Evolutionary conservation across 2,888 invertebrate species (phyloP).

Genomic region (Eupithecia subfuscata): DNA sequence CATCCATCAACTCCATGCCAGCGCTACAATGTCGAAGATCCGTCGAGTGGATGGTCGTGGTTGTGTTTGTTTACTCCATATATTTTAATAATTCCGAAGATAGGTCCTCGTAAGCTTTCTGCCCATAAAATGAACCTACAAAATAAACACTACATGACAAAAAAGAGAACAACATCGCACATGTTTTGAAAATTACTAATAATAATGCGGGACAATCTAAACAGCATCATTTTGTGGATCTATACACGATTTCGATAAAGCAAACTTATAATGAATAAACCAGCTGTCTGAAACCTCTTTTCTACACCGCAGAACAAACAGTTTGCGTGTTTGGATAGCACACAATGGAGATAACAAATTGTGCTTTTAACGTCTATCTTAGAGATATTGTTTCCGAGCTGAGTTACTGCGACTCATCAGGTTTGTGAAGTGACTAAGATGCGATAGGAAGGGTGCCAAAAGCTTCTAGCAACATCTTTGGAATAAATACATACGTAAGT

Average conservation of each 20-base stretch:
- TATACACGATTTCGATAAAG: neutral
- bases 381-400: conserved; percentile 46
- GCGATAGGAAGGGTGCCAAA: conserved; percentile 39
- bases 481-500: neutral
- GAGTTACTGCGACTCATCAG: conserved; percentile 48
- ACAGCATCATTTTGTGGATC: neutral
- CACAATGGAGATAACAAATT: conserved; percentile 49
- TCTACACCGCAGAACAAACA: conserved; percentile 40
- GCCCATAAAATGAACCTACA: no score
- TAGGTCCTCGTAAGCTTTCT: neutral
- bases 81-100: neutral
- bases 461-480: neutral
- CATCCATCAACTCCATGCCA: no score
- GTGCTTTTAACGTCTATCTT: conserved; percentile 49
- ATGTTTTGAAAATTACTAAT: no score
- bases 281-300: neutral
- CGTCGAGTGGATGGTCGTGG: no score
- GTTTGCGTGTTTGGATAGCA: conserved; percentile 41
- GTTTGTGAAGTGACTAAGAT: conserved; percentile 40
- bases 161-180: neutral
- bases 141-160: no score
- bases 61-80: neutral
- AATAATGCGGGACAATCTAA: no score
- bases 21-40: no score
- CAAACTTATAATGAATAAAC: neutral